Evolutionary conservation across 1,140 invertebrate species (phyloP), one percentile per base, ranked within the genome.

Genomic region (Sinonovacula constricta): DNA sequence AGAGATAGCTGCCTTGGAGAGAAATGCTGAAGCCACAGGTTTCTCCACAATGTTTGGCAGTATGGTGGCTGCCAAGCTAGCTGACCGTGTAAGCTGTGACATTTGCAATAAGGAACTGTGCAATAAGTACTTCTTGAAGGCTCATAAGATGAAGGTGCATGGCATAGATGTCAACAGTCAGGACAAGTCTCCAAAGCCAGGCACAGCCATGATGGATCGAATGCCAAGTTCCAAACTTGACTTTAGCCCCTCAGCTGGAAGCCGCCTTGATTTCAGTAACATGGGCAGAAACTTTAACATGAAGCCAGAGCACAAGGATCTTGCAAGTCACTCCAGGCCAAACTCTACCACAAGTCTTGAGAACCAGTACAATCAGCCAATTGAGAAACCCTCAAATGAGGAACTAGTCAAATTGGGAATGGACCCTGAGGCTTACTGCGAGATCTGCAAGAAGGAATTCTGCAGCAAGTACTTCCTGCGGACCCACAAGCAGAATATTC

Each of bases 101-200:
- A 98, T 99, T 75, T 99, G 99, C 91, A 99, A 99, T 91, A 99
- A 99, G 92, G 98, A 99, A 81, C 88, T 91, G 77, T 99, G 98
- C 92, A 99, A 99, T 92, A 99, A 99, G 91, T 99, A 99, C 88
- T 99, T 99, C 89, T 97, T 99, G 95, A 97, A 99, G 89, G 99
- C 98, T 0, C 98, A 99, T 92, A 99, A 99, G 97, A 95, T 99
- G 84, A 95, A 99, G 89, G 99, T 99, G 96, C 98, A 99, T 90
- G 97, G 98, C 18, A 98, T 99, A 39, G 89, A 87, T 30, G 76
- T 84, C 26, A 78, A 22, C 68, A 65, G 33, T 63, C 78, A 65
- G 53, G 76, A 45, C 68, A 80, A 65, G 39, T 71, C 30, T 14
- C 71, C 63, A 67, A 82, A 82, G 51, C 71, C 71, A 36, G 71